These are phyloP conservation scores for Priapulus caudatus DNA, from an alignment of 2,888 invertebrate genomes.

Conservation along the genomic window DNA sequence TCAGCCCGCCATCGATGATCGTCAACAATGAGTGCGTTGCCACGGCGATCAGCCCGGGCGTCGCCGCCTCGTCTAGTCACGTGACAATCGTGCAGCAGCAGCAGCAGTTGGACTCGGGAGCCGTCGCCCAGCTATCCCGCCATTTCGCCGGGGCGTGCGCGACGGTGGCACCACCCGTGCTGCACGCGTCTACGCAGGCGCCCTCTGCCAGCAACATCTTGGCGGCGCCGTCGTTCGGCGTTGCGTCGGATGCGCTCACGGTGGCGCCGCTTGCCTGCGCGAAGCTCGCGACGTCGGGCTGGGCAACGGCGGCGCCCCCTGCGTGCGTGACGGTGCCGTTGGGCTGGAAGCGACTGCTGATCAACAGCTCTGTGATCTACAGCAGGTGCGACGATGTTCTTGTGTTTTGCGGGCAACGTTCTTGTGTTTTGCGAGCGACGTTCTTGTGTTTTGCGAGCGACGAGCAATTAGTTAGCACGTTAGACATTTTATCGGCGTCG, in stretches of 20 bases:
- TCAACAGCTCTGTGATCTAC: slow-evolving; percentile 60
- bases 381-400: slow-evolving; percentile 55
- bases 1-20: neutral
- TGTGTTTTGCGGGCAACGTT: too few species aligned
- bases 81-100: neutral
- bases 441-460: too few species aligned
- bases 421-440: too few species aligned
- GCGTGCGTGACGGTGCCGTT: slow-evolving; percentile 50
- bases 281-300: neutral
- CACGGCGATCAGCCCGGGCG: neutral
- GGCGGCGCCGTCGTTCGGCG: neutral
- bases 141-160: neutral
- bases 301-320: slow-evolving; percentile 15
- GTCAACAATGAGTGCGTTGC: neutral
- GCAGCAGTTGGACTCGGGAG: neutral
- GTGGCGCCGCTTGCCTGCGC: too few species aligned
- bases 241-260: neutral
- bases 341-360: slow-evolving; percentile 62
- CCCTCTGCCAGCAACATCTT: neutral
- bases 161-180: neutral
- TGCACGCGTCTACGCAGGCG: neutral
- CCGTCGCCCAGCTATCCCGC: neutral
- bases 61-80: neutral
- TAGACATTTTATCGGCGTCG: too few species aligned
- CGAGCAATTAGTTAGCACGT: too few species aligned